A percentile compares a stretch with the other conserved stretches of the same genome.
phyloP scores from a whole-genome alignment of 92 coral and sea anemone species.

The Parazoanthus swiftii region DNA sequence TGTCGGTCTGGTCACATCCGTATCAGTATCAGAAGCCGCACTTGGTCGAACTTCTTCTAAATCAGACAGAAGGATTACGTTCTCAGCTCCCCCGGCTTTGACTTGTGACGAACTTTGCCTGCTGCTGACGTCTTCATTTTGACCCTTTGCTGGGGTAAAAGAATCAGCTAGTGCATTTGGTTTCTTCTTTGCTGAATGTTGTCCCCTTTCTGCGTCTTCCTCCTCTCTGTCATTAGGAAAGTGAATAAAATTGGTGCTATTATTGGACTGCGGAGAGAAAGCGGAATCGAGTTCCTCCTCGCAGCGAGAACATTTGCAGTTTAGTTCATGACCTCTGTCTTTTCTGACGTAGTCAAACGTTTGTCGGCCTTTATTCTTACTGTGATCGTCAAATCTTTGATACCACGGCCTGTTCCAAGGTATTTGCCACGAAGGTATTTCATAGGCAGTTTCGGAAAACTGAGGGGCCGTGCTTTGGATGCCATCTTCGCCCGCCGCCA shows the following conservation, averaged over 20 bases:
- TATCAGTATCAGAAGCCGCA: conserved; percentile 11
- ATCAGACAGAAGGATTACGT: conserved; percentile 73
- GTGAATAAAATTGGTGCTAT: conserved; percentile 52
- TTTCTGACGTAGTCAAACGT: conserved; percentile 54
- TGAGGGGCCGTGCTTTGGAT: conserved; percentile 18
- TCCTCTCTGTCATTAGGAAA: conserved; percentile 52
- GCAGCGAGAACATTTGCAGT: conserved; percentile 73
- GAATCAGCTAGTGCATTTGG: conserved; percentile 24
- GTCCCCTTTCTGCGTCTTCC: conserved; percentile 39
- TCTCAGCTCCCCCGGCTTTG: conserved; percentile 40
- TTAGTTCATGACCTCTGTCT: conserved; percentile 65
- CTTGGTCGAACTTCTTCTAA: conserved; percentile 70
- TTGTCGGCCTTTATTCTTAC: conserved; percentile 34
- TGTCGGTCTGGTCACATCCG: conserved; percentile 11
- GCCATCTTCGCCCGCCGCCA: conserved; percentile 27
- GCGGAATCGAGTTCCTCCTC: conserved; percentile 86
- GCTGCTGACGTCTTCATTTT: not conserved
- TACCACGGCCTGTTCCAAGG: conserved; percentile 91
- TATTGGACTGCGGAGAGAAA: conserved; percentile 64
- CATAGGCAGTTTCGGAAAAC: conserved; percentile 53
- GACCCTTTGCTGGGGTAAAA: conserved; percentile 22
- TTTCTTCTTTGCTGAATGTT: conserved; percentile 29
- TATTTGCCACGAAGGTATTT: conserved; percentile 90
- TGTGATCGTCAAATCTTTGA: conserved; percentile 53
- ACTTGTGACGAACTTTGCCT: not conserved